Percentiles rank a stretch among this genome's conserved stretches.
phyloP scores from a whole-genome alignment of 1,140 invertebrate genomes.

The Phocides pigmalion region DNA sequence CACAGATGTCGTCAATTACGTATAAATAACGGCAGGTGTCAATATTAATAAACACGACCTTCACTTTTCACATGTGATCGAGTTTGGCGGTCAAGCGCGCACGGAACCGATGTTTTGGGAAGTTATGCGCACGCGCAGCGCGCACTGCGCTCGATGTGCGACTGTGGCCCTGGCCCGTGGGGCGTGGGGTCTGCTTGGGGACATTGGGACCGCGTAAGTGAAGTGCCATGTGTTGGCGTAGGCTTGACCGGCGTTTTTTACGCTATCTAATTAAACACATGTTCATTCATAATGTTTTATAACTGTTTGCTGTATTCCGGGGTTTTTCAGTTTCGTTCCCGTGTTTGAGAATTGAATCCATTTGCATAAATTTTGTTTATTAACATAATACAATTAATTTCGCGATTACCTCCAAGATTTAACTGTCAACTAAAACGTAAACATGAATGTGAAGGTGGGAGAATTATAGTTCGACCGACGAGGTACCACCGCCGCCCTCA shows the following conservation, averaged over 20 bases:
- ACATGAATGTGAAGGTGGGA: too few species aligned
- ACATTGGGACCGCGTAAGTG: constrained; percentile 18
- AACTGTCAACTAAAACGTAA: too few species aligned
- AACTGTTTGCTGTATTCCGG: too few species aligned
- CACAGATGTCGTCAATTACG: constrained; percentile 20
- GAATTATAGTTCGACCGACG: too few species aligned
- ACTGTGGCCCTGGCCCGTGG: constrained; percentile 44
- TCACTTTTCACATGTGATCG: constrained; percentile 39
- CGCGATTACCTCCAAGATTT: too few species aligned
- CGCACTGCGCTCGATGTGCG: constrained; percentile 63
- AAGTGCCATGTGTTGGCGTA: constrained; percentile 23
- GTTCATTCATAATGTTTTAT: too few species aligned
- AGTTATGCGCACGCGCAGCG: constrained; percentile 53
- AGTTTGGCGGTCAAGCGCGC: constrained; percentile 36
- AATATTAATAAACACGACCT: constrained; percentile 31
- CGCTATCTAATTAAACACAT: too few species aligned
- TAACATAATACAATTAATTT: too few species aligned
- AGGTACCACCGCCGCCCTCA: too few species aligned
- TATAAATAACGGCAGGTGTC: constrained; percentile 28
- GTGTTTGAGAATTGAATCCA: too few species aligned
- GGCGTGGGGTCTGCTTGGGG: constrained; percentile 14
- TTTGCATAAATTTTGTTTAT: too few species aligned
- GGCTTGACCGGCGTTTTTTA: constrained; percentile 25
- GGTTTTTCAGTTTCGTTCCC: too few species aligned
- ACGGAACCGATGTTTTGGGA: constrained; percentile 23